Evolutionary conservation across 2,888 invertebrate genomes (phyloP), one percentile per base, ranked within the genome.

Genomic region (Acleris cristana): DNA sequence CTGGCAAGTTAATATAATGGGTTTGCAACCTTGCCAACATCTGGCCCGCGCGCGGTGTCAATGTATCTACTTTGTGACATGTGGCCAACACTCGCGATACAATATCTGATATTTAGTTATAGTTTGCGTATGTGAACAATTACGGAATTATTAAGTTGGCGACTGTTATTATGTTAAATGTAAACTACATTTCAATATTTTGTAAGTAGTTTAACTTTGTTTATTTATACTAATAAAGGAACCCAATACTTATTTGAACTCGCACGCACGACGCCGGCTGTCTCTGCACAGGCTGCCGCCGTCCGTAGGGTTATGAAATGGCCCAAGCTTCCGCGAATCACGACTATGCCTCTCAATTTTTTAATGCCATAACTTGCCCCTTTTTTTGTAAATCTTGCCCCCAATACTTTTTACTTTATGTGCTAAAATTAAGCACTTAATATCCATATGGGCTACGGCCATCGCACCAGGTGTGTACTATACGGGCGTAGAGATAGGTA

Each of bases 61-160:
- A 83, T 78, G 82, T 83, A 81, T 81, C 75, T 76, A 74, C 78
- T 77, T 82, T 79, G 82, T 83, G 81, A 89, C 91, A 92, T 91
- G 86, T 92, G 91, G 88, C 77, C 76, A 82, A 87, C 91, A 91
- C 81, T 83, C 88, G 79, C 77, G 73, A 74, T 75, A 79, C 74
- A 75, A 79, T 82, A 79, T 65, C 45, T 53, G 30, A 57, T 57
- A 61, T 56, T 34, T 62, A 62, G 45, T 52, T 51, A 21, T 45
- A 8, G 44, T 52, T 62, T 61, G n/a, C n/a, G 48, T 48, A 48
- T 48, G 48, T 48, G 5, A 48, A 48, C 48, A 18, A 48, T n/a
- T 16, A 48, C 8, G 6, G 4, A 45, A 45, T 45, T n/a, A 4
- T 45, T 45, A 6, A 45, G 45, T 45, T 45, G 16, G 45, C 45